Evolutionary conservation across 2,888 invertebrate species (phyloP), one percentile per base, ranked within the genome.

Genomic region (Hirtodrosophila cameraria): DNA sequence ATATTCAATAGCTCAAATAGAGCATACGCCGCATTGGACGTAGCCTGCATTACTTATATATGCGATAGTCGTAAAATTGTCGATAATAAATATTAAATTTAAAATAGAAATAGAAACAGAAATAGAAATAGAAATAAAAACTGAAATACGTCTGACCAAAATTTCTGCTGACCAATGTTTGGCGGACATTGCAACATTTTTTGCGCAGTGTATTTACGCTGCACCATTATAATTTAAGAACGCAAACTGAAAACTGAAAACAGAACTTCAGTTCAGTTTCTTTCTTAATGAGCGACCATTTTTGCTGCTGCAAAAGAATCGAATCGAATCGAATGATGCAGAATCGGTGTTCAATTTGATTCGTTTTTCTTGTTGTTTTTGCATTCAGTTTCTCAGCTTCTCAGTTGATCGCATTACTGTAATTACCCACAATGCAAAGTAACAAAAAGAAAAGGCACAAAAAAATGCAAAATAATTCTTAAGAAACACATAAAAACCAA

Each of bases 1-100:
- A 83, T 83, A 82, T 83, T 83, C 86, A 83, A 83, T 78, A 78
- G 67, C 80, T 67, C 86, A 83, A 85, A 85, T 82, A 82, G 70
- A 80, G 86, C 53, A 81, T 84, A 84, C 81, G 78, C 82, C 79
- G 74, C 79, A 79, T 81, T 81, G 68, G 61, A 64, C 65, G 28
- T 36, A 46, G 72, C 61, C 59, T 59, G 66, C 66, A 73, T 67
- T 71, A 73, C 64, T 68, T 59, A 48, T 48, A 66, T 69, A 57
- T 41, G 49, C 50, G 53, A 60, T 54, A 70, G 59, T 68, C 53
- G 75, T 64, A 55, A 75, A 79, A 79, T 78, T 74, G 73, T 80
- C 78, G 80, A 82, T 83, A 85, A 83, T 83, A 86, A 83, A 78
- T 86, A 81, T 81, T 72, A 72, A 78, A 83, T 85, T 80, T 64